phyloP scores from a whole-genome alignment of 2,797 vertebrate genomes.

The Phrynocephalus guinanensis region DNA sequence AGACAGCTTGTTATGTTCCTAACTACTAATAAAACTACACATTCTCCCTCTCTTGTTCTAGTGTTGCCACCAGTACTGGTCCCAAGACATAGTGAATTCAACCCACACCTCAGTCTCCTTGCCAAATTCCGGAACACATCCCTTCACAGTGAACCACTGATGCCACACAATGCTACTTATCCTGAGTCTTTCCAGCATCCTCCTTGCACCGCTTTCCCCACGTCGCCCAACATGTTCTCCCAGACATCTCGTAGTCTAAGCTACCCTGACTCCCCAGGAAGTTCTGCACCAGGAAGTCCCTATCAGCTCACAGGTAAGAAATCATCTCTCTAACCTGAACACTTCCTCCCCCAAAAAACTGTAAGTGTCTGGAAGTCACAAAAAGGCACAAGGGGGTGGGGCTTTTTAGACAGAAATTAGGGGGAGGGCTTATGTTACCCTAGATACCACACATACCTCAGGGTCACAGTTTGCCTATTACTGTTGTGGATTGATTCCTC shows the following conservation, averaged over 20 bases:
- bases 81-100: constrained; percentile 96
- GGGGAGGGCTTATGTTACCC: too few relatives aligned
- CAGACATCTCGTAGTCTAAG: constrained; percentile 87
- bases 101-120: constrained; percentile 96
- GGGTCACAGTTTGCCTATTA: too few relatives aligned
- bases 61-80: constrained; percentile 96
- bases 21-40: not conserved
- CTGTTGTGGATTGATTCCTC: not conserved
- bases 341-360: too few relatives aligned
- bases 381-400: too few relatives aligned
- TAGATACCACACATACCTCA: too few relatives aligned
- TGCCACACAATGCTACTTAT: constrained; percentile 96
- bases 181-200: constrained; percentile 93
- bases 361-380: too few relatives aligned
- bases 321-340: not conserved
- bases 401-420: too few relatives aligned
- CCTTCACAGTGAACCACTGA: constrained; percentile 91
- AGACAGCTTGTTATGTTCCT: not conserved
- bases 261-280: constrained; percentile 90
- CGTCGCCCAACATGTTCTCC: constrained; percentile 84
- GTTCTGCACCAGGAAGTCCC: constrained; percentile 89
- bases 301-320: constrained; percentile 90
- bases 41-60: constrained; percentile 66
- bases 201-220: constrained; percentile 82
- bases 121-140: constrained; percentile 94